Percentiles rank a stretch among this genome's conserved stretches.
Evolutionary conservation across 1,140 invertebrate genomes (phyloP).

Genomic region (Magallana gigas): DNA sequence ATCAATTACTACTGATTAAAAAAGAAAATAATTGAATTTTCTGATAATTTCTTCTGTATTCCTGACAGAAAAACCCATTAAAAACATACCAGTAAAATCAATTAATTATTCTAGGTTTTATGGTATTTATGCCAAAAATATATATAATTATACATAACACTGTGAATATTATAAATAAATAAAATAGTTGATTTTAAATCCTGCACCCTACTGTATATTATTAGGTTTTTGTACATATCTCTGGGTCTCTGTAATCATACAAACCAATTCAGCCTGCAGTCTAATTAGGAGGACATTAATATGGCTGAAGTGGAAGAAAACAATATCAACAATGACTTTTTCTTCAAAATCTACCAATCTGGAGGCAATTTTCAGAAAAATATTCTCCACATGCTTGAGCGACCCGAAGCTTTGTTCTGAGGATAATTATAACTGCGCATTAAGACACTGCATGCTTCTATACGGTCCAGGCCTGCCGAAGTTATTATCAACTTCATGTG

Average conservation of each 20-base stretch:
- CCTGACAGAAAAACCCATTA: no score
- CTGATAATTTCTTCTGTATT: no score
- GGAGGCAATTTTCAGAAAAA: conserved; percentile 35
- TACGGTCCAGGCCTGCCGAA: not conserved
- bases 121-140: no score
- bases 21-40: no score
- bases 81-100: no score
- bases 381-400: conserved; percentile 16
- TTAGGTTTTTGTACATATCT: no score
- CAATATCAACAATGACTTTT: conserved; percentile 36
- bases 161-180: no score
- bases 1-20: no score
- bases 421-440: conserved; percentile 29
- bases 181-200: no score
- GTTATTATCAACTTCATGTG: conserved; percentile 28
- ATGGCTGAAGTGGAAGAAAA: conserved; percentile 8
- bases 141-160: no score
- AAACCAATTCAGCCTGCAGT: not conserved
- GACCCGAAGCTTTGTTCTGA: conserved; percentile 16
- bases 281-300: not conserved
- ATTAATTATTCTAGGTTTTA: no score
- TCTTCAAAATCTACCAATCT: conserved; percentile 32
- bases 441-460: conserved; percentile 3
- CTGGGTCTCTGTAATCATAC: not conserved
- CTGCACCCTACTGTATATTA: no score